These are phyloP conservation scores for Ondatra zibethicus DNA, from an alignment of 2,113 vertebrate species.

Conservation along the genomic window DNA sequence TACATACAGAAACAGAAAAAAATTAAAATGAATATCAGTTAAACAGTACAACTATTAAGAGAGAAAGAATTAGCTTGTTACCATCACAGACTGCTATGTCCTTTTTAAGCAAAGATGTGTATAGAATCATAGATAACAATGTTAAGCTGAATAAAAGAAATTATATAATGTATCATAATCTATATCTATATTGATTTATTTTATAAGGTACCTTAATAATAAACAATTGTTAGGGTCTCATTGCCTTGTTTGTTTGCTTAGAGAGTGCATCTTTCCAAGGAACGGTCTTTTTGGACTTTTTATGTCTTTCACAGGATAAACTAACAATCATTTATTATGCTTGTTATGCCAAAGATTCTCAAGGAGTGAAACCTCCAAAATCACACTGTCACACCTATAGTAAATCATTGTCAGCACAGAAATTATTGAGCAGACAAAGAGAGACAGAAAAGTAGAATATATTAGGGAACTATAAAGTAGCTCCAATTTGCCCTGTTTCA, in stretches of 20 bases:
- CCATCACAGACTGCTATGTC: background rate
- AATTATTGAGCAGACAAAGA: background rate
- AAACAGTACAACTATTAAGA: background rate
- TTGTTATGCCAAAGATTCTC: background rate
- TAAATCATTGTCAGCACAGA: background rate
- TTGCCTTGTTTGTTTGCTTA: background rate
- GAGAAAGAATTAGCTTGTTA: background rate
- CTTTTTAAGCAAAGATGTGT: background rate
- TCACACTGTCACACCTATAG: background rate
- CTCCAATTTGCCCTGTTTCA: accelerated
- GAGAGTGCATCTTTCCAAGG: background rate
- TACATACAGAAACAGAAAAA: background rate
- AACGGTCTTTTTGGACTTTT: background rate
- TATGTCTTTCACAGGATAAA: background rate
- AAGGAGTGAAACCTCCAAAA: background rate
- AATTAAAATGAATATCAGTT: background rate
- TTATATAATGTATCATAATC: background rate
- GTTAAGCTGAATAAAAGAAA: background rate
- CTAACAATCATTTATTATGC: background rate
- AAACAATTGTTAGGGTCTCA: background rate
- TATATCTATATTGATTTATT: background rate
- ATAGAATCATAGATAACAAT: background rate
- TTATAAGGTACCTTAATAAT: background rate
- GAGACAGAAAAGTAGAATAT: background rate
- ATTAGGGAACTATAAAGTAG: background rate